phyloP scores from a whole-genome alignment of 64 coral and sea anemone species.

The Hydrozoanthus tunicans region DNA sequence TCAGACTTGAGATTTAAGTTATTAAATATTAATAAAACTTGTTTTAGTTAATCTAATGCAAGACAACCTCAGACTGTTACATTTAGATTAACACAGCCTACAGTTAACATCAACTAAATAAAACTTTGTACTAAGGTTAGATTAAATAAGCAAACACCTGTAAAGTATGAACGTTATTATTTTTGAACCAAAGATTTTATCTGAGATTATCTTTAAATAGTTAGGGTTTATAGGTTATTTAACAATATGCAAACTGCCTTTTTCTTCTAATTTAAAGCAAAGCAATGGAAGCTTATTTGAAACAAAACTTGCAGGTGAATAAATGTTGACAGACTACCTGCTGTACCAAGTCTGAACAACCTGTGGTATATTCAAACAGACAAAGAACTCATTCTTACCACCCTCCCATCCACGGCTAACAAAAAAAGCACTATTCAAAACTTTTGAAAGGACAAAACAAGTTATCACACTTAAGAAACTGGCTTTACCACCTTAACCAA shows the following conservation, averaged over 20 bases:
- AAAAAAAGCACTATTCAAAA: not conserved
- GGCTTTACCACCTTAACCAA: too few relatives aligned
- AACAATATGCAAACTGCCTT: constrained; percentile 5
- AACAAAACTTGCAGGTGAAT: constrained; percentile 9
- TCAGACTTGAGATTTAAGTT: constrained; percentile 65
- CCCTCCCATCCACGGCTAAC: not conserved
- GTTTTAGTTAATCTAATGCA: constrained; percentile 27
- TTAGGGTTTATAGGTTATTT: not conserved
- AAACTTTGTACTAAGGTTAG: not conserved
- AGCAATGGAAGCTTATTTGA: not conserved
- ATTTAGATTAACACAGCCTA: not conserved
- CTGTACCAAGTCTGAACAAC: not conserved
- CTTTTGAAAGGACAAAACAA: not conserved
- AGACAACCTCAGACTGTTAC: constrained; percentile 7
- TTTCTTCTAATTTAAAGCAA: not conserved
- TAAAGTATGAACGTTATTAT: not conserved
- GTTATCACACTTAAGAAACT: not conserved
- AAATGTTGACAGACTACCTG: constrained; percentile 8
- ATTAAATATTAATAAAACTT: constrained; percentile 79
- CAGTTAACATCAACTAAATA: not conserved
- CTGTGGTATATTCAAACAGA: constrained; percentile 18
- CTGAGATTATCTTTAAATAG: not conserved
- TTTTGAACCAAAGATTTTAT: not conserved
- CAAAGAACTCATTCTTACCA: not conserved
- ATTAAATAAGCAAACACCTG: not conserved